These are phyloP conservation scores for Papilio polytes DNA, from an alignment of 1,140 invertebrate species.

Conservation along the genomic window DNA sequence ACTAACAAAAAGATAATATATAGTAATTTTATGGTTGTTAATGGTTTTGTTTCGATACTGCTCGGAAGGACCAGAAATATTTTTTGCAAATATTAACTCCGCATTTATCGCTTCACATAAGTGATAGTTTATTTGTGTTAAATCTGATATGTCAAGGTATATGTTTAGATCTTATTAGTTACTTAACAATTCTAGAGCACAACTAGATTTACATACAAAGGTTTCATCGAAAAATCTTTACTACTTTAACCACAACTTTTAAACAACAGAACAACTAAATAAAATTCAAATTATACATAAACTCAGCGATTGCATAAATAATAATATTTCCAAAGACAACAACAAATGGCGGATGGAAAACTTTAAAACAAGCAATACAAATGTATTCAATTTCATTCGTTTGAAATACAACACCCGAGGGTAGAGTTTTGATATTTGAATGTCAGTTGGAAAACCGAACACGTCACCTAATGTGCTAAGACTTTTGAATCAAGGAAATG, in stretches of 20 bases:
- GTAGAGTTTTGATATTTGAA: slow-evolving; percentile 22
- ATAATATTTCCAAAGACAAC: slow-evolving; percentile 11
- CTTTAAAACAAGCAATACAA: slow-evolving; percentile 2
- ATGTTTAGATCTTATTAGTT: not conserved
- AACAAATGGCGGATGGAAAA: not conserved
- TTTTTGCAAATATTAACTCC: not conserved
- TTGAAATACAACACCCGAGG: slow-evolving; percentile 16
- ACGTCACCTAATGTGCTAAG: not conserved
- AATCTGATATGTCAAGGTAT: not conserved
- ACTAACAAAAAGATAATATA: not conserved
- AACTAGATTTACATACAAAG: not conserved
- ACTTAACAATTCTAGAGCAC: not conserved
- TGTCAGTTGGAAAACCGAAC: not conserved
- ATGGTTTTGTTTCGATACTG: not conserved
- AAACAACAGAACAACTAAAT: not conserved
- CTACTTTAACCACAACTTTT: not conserved
- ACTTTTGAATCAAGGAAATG: not conserved
- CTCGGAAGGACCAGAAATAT: not conserved
- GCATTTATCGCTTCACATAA: not conserved
- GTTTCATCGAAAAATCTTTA: not conserved
- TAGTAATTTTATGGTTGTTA: not conserved
- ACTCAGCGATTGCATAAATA: not conserved
- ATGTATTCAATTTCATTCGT: not conserved
- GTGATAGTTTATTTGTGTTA: not conserved
- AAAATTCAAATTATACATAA: not conserved